Percentiles rank a stretch among this genome's conserved stretches.
These are phyloP conservation scores for Phanerotoma sp. DNA, from an alignment of 2,888 invertebrate species.

Conservation along the genomic window DNA sequence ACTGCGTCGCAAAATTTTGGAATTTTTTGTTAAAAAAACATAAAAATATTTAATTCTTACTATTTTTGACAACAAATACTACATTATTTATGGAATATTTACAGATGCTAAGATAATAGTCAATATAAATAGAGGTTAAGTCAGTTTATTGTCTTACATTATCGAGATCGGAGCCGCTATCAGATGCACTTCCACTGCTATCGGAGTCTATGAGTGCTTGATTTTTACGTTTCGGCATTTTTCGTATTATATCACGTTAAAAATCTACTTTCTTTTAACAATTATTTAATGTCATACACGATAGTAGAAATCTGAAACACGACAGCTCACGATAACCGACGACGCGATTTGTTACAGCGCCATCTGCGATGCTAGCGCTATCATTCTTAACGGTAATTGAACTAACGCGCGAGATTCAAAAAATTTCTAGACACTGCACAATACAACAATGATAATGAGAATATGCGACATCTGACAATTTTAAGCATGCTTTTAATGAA, in stretches of 20 bases:
- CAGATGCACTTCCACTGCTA: slow-evolving; percentile 72
- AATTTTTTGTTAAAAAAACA: too few relatives aligned
- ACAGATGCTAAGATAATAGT: not conserved
- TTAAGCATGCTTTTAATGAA: too few relatives aligned
- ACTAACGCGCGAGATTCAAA: too few relatives aligned
- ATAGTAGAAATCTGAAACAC: not conserved
- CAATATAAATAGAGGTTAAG: slow-evolving; percentile 37
- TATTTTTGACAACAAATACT: too few relatives aligned
- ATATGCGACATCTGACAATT: too few relatives aligned
- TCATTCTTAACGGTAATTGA: too few relatives aligned
- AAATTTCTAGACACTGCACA: too few relatives aligned
- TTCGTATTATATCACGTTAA: slow-evolving; percentile 24
- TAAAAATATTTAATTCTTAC: not conserved
- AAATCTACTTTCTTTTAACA: not conserved
- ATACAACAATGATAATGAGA: too few relatives aligned
- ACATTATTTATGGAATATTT: not conserved
- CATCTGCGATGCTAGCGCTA: too few relatives aligned
- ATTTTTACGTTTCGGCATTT: slow-evolving; percentile 83
- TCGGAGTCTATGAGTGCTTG: slow-evolving; percentile 82
- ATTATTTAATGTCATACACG: not conserved
- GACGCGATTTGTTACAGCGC: too few relatives aligned
- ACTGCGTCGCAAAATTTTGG: too few relatives aligned
- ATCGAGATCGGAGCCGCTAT: slow-evolving; percentile 75
- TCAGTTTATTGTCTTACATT: slow-evolving; percentile 68
- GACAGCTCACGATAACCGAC: not conserved